phyloP scores from a whole-genome alignment of 1,140 invertebrate genomes.

The Apis mellifera region Amel_HAv3.1 CM009931.2:547501-548000 shows the following conservation, averaged over 20 bases:
- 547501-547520: too few relatives aligned
- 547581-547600: too few relatives aligned
- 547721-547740: constrained; percentile 44
- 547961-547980: constrained; percentile 9
- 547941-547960: too few relatives aligned
- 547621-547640: too few relatives aligned
- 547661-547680: constrained; percentile 51
- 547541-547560: too few relatives aligned
- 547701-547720: constrained; percentile 13
- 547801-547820: constrained; percentile 4
- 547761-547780: background rate
- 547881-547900: constrained; percentile 9
- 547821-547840: constrained; percentile 20
- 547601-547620: too few relatives aligned
- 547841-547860: constrained; percentile 1
- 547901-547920: constrained; percentile 9
- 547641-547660: constrained; percentile 18
- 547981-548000: constrained; percentile 39
- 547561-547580: too few relatives aligned
- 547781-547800: constrained; percentile 16
- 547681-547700: constrained; percentile 59
- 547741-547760: constrained; percentile 42
- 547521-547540: too few relatives aligned
- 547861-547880: background rate
- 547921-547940: too few relatives aligned